Base-by-base conservation (phyloP, 2,888 invertebrate genomes). In the Diaphora mendica region DNA sequence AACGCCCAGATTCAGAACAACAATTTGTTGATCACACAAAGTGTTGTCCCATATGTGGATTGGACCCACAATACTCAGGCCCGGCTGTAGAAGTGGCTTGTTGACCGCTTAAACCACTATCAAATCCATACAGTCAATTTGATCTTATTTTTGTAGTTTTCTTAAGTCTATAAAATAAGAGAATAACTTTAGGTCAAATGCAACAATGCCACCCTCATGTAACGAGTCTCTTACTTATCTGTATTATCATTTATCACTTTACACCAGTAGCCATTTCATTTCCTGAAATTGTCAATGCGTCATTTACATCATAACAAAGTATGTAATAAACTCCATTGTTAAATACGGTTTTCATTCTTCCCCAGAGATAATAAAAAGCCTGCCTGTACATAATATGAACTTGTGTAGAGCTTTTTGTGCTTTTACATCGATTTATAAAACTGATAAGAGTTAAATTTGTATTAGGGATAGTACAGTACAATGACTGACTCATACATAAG, bases 321-420 rank as follows among this genome's bases (percentile, higher is more conserved):
- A 77, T 64, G 51, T 72, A 62, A 64, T 78, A 84, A 66, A 74
- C 73, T 77, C 73, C 65, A 77, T 35, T 67, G 70, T 77, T 75
- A 44, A 64, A 9, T 71, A 48, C 64, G 64, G 39, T 48, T 39
- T 59, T 65, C 20, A 26, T 48, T 55, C 59, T 85, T 82, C 78
- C 77, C 74, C 77, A 77, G 73, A 76, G 85, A 83, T 85, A 83
- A 75, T 35, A 69, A 69, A 73, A 70, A 66, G 15, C 23, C 23
- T 42, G 42, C 39, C 65, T 42, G 8, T n/a, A 39, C n/a, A 39
- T 39, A 26, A 39, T 39, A 26, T 55, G 55, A 23, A 20, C 51
- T 51, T 20, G 51, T 23, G 8, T 23, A 20, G 20, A 48, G 0
- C 1, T 51, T 23, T 51, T 51, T 51, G 23, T 51, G 1, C 23